These are phyloP conservation scores for Meteorus colon DNA, from an alignment of 2,888 invertebrate species.

Conservation along the genomic window DNA sequence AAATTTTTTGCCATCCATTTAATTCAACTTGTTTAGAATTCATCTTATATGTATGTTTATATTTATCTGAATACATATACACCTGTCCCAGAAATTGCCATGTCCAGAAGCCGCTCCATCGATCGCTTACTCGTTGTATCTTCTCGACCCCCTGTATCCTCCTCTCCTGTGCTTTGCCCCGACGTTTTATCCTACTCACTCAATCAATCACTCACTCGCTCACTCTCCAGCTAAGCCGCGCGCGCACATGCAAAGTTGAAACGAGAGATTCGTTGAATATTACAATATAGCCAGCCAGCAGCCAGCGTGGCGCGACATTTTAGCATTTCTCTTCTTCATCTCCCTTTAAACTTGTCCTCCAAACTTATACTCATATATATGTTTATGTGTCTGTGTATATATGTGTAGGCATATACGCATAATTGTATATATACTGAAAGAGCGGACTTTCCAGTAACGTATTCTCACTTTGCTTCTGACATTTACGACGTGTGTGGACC, in stretches of 20 bases:
- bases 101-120: constrained; percentile 36
- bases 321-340: constrained; percentile 20
- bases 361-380: constrained; percentile 41
- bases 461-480: constrained; percentile 48
- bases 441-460: constrained; percentile 35
- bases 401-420: background rate
- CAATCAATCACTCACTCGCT: constrained; percentile 4
- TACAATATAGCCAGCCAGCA: constrained; percentile 11
- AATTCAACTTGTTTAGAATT: constrained; percentile 27
- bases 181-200: constrained; percentile 14
- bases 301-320: constrained; percentile 27
- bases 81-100: constrained; percentile 39
- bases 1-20: constrained; percentile 52
- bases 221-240: constrained; percentile 1
- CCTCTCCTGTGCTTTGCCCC: constrained; percentile 10
- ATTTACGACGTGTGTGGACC: constrained; percentile 49
- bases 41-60: constrained; percentile 14
- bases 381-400: constrained; percentile 45
- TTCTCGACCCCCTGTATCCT: background rate
- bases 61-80: background rate
- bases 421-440: background rate
- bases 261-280: constrained; percentile 9
- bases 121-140: constrained; percentile 21
- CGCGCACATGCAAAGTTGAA: constrained; percentile 3
- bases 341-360: constrained; percentile 33